Evolutionary conservation across 2,888 invertebrate genomes (phyloP).

Genomic region (Eugnorisma glareosa): DNA sequence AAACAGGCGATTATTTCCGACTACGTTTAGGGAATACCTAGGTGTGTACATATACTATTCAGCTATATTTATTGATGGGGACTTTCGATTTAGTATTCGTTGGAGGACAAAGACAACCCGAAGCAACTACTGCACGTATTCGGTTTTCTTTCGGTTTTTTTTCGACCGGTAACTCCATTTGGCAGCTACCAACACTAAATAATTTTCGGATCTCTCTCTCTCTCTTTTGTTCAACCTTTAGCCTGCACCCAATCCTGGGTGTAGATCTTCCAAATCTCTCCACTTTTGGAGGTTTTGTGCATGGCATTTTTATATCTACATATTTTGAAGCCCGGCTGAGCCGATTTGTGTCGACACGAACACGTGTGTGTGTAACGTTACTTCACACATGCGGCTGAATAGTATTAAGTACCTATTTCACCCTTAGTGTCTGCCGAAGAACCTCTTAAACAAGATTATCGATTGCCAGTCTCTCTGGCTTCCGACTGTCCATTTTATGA

Average conservation of each 20-base stretch:
- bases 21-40: neutral
- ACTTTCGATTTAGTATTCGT: neutral
- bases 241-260: neutral
- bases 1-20: neutral
- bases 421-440: neutral
- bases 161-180: neutral
- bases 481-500: neutral
- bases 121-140: neutral
- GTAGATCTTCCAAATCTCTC: neutral
- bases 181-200: neutral
- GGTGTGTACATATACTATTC: neutral
- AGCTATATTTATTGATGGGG: neutral
- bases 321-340: neutral
- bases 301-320: neutral
- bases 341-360: neutral
- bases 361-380: neutral
- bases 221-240: neutral
- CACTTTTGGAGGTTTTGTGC: neutral
- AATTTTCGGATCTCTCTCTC: neutral
- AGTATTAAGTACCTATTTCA: neutral
- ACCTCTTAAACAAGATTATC: neutral
- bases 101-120: neutral
- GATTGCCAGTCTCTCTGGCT: neutral
- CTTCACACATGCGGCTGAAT: neutral
- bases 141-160: neutral